Evolutionary conservation across 2,888 invertebrate species (phyloP), one percentile per base, ranked within the genome.

Genomic region (Synergus umbraculus): DNA sequence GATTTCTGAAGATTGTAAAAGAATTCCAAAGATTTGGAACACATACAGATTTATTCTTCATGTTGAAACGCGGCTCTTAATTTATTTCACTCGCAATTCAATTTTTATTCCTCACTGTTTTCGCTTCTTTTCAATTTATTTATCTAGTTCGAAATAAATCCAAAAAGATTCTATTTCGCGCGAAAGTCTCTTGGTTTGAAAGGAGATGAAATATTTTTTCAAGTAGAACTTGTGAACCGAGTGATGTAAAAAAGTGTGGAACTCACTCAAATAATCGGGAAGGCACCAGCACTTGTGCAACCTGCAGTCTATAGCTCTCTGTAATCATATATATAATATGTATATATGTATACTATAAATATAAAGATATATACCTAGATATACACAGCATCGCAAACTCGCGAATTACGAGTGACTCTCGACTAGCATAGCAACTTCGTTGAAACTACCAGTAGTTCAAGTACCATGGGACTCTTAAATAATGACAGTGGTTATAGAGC

Each of bases 351-450:
- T 54, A 15, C 15, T 54, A 60, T 60, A 60, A 2, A 8, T 58
- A 15, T 64, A 37, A 4, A 41, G 13, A 64, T 37, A 41, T 64
- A 64, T 41, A 15, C 29, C 2, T 37, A 37, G 29, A 64, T 41
- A 41, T 7, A 54, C 3, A 54, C 0, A 60, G 8, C n/a, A 66
- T 43, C 10, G 43, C 43, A 43, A 43, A 66, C 66, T 66, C 43
- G 18, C n/a, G 43, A 66, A 66, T 41, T 66, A 43, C 41, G 66
- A 66, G 43, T 66, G 43, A 66, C 66, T 66, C 66, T 66, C 41
- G 18, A 66, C 12, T 60, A n/a, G n/a, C 29, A 37, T 66, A 66
- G 43, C 18, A 66, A 66, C 66, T 66, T 43, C 66, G 10, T n/a
- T 10, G 66, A 43, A 66, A 66, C 9, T 66, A 37, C 43, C 66